Evolutionary conservation across 2,888 invertebrate genomes (phyloP).

Genomic region (Drosophila cognata): DNA sequence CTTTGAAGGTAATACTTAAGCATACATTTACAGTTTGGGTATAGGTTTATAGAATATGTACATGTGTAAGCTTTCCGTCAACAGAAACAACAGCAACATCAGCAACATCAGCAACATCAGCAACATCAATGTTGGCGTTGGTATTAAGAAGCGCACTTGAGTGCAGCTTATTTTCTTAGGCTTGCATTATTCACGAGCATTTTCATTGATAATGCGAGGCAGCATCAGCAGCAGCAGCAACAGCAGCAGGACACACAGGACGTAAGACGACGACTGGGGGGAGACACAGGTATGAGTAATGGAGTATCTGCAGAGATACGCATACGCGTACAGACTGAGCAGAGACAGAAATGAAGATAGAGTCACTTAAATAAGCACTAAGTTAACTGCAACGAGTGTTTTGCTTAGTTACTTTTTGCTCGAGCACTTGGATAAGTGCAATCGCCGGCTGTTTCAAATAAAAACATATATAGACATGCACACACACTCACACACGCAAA

Average conservation of each 20-base stretch:
- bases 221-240: slow-evolving; percentile 20
- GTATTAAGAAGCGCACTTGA: slow-evolving; percentile 62
- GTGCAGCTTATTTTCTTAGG: slow-evolving; percentile 81
- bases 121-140: slow-evolving; percentile 30
- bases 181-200: slow-evolving; percentile 77
- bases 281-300: slow-evolving; percentile 47
- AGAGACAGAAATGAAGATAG: slow-evolving; percentile 32
- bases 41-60: slow-evolving; percentile 5
- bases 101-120: neutral
- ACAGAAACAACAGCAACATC: slow-evolving; percentile 1
- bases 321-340: slow-evolving; percentile 29
- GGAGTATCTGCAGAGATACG: slow-evolving; percentile 45
- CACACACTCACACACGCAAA: neutral
- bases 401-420: slow-evolving; percentile 76
- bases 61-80: neutral
- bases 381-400: slow-evolving; percentile 77
- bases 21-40: neutral
- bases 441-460: slow-evolving; percentile 20
- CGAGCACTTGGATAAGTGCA: slow-evolving; percentile 65
- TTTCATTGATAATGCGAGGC: slow-evolving; percentile 75
- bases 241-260: slow-evolving; percentile 32
- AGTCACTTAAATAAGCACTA: slow-evolving; percentile 75
- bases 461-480: slow-evolving; percentile 19
- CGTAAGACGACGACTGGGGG: slow-evolving; percentile 21
- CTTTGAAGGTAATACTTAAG: neutral